A percentile compares a stretch with the other conserved stretches of the same genome.
Conservation (phyloP, 2,888 invertebrate species). For the Oscheius sp. region DNA sequence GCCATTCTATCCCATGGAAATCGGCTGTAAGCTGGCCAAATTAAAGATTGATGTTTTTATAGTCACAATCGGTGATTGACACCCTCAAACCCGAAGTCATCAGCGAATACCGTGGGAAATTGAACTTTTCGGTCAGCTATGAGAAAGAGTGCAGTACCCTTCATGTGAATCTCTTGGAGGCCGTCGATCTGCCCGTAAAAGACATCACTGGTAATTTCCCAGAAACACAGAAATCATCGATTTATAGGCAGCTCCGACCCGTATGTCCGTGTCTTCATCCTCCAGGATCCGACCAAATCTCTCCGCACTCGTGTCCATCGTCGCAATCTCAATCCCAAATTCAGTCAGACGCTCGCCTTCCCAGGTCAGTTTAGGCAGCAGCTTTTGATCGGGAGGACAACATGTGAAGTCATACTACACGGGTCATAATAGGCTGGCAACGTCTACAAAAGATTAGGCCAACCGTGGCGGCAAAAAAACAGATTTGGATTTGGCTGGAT, state of each 20-base stretch:
- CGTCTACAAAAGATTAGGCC: no score
- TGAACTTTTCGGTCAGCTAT: slow-evolving; percentile 68
- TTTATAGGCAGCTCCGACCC: slow-evolving; percentile 67
- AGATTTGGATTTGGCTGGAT: not conserved
- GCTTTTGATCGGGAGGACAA: not conserved
- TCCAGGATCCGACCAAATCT: slow-evolving; percentile 59
- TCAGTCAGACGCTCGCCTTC: slow-evolving; percentile 66
- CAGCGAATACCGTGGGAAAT: slow-evolving; percentile 64
- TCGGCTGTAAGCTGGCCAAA: slow-evolving; percentile 47
- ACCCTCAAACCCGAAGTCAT: slow-evolving; percentile 66
- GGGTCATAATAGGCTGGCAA: no score
- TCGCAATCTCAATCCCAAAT: slow-evolving; percentile 68
- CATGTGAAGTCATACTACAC: not conserved
- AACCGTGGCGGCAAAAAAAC: not conserved
- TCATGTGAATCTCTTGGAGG: slow-evolving; percentile 66
- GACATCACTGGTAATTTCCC: slow-evolving; percentile 64
- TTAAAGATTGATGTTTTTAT: not conserved
- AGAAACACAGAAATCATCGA: not conserved
- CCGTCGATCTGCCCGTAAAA: slow-evolving; percentile 68
- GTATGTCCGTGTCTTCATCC: slow-evolving; percentile 67
- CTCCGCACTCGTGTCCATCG: slow-evolving; percentile 64
- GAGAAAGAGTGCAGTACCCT: slow-evolving; percentile 64
- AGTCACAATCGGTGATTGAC: slow-evolving; percentile 62
- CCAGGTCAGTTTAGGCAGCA: slow-evolving; percentile 52
- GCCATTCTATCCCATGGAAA: slow-evolving; percentile 60